Conservation (phyloP, 2,888 invertebrate genomes). For the Abrostola tripartita region DNA sequence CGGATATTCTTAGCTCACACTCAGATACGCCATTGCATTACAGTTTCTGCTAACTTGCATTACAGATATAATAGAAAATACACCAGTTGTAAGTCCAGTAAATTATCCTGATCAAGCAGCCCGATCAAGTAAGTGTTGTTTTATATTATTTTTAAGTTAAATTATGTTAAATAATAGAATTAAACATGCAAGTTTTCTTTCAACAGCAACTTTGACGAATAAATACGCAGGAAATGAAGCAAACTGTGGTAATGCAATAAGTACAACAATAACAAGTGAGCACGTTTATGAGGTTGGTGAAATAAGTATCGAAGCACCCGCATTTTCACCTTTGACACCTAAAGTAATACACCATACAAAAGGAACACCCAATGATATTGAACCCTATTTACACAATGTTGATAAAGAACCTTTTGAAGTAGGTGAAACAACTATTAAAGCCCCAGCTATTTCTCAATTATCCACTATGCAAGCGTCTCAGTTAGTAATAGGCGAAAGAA, state of each 20-base stretch:
- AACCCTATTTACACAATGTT: not conserved
- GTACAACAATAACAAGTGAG: not conserved
- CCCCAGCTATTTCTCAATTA: not conserved
- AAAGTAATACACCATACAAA: constrained; percentile 2
- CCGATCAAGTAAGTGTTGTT: constrained; percentile 12
- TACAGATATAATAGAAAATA: constrained; percentile 14
- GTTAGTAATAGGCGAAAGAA: not conserved
- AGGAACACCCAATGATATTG: not conserved
- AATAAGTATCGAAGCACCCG: constrained; percentile 14
- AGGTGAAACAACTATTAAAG: constrained; percentile 1
- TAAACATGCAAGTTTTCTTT: constrained; percentile 10
- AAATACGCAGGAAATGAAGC: constrained; percentile 6
- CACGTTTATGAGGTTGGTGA: constrained; percentile 9
- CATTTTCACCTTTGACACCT: constrained; percentile 10
- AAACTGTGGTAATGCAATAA: constrained; percentile 3
- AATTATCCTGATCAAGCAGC: constrained; percentile 10
- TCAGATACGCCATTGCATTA: constrained; percentile 9
- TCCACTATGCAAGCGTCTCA: constrained; percentile 1
- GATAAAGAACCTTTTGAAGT: not conserved
- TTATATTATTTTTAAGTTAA: constrained; percentile 8
- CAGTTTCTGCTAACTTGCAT: no score
- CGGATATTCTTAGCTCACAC: constrained; percentile 1
- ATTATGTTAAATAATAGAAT: constrained; percentile 9
- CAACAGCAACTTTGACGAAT: constrained; percentile 10
- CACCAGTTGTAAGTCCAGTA: constrained; percentile 10